A percentile compares a stretch with the other conserved stretches of the same genome.
Evolutionary conservation across 2,888 invertebrate species (phyloP).

Genomic region (Nephrocerus scutellatus): DNA sequence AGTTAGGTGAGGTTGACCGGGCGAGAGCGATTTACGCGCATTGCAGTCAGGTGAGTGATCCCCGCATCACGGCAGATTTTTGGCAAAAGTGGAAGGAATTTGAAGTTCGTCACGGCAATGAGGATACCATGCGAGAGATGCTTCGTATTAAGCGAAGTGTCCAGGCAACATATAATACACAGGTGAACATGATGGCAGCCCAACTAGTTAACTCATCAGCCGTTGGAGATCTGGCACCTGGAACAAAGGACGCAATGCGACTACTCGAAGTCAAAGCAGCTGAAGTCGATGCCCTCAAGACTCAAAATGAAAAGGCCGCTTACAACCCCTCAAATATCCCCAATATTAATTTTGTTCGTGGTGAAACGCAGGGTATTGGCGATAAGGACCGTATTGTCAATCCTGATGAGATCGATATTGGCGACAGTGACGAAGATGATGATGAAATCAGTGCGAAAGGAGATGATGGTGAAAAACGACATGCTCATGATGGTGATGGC

Average conservation of each 20-base stretch:
- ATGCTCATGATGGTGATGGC: constrained; percentile 52
- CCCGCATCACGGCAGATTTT: constrained; percentile 88
- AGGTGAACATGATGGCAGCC: constrained; percentile 98
- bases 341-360: constrained; percentile 80
- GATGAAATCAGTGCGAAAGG: constrained; percentile 54
- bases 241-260: constrained; percentile 80
- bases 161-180: constrained; percentile 96
- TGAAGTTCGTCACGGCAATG: constrained; percentile 97
- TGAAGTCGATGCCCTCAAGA: constrained; percentile 44
- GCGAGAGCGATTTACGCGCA: constrained; percentile 96
- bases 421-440: constrained; percentile 62
- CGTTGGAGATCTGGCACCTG: constrained; percentile 65
- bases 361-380: constrained; percentile 72
- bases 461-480: constrained; percentile 51
- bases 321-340: constrained; percentile 33
- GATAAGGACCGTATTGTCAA: constrained; percentile 64
- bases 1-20: constrained; percentile 95
- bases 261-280: constrained; percentile 78
- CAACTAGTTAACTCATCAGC: constrained; percentile 86
- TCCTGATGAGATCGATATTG: constrained; percentile 84
- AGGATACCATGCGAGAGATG: constrained; percentile 99
- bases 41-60: constrained; percentile 98
- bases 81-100: constrained; percentile 99
- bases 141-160: constrained; percentile 94
- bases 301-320: constrained; percentile 20